Evolutionary conservation across 2,797 vertebrate species (phyloP).

Genomic region (Brachyalestes nurse): DNA sequence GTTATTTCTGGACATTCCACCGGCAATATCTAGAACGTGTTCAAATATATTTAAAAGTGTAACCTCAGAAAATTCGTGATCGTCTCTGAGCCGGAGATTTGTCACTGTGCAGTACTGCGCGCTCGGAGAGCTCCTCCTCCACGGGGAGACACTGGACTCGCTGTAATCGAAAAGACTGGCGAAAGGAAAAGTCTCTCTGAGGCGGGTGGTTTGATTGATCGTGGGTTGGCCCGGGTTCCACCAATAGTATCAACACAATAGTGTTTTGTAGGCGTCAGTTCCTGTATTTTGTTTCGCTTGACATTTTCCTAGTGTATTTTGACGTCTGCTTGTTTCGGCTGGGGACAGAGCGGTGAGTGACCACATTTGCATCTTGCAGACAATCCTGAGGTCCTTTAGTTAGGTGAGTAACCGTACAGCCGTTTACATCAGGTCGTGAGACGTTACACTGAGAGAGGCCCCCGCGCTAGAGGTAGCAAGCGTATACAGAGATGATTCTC

Average conservation of each 20-base stretch:
- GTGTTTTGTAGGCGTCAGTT: slow-evolving; percentile 49
- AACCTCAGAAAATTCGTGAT: too few relatives aligned
- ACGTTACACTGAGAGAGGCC: neutral
- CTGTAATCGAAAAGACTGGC: slow-evolving; percentile 52
- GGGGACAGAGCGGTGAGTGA: slow-evolving; percentile 51
- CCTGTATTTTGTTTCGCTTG: slow-evolving; percentile 44
- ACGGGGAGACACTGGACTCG: slow-evolving; percentile 48
- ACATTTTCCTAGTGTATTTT: slow-evolving; percentile 19
- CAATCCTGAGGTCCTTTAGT: neutral
- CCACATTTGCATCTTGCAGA: neutral
- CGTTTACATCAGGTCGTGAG: neutral
- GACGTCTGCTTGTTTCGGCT: neutral
- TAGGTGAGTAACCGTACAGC: neutral
- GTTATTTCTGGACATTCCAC: too few relatives aligned
- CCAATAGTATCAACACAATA: slow-evolving; percentile 28
- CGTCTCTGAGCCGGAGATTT: too few relatives aligned
- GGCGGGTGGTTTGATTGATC: slow-evolving; percentile 40
- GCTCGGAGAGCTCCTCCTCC: slow-evolving; percentile 40
- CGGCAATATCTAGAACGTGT: too few relatives aligned
- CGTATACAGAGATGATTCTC: neutral
- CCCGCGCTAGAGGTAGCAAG: neutral
- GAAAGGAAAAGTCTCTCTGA: slow-evolving; percentile 40
- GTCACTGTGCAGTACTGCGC: neutral
- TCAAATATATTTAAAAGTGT: too few relatives aligned
- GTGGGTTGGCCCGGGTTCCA: neutral